A percentile compares a stretch with the other conserved stretches of the same genome.
These are phyloP conservation scores for Tetragnatha versicolor DNA, from an alignment of 1,140 invertebrate species.

Conservation along the genomic window DNA sequence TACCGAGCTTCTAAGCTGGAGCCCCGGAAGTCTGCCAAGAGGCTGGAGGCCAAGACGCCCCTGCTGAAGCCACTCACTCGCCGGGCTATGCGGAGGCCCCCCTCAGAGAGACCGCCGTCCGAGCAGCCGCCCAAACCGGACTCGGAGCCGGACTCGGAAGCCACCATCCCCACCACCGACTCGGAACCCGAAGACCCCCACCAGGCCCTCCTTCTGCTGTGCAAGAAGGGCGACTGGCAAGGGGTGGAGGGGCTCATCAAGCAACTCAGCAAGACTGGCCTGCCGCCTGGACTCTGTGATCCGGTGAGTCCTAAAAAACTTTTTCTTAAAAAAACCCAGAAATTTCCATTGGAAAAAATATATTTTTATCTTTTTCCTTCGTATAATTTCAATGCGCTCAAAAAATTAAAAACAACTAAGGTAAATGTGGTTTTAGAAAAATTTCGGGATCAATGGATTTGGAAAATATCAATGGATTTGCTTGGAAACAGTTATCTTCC, in stretches of 20 bases:
- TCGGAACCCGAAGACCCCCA: conserved; percentile 38
- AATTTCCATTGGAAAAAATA: no score
- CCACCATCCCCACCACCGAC: conserved; percentile 18
- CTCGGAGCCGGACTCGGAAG: conserved; percentile 35
- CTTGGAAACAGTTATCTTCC: no score
- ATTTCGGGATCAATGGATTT: no score
- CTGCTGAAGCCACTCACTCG: conserved; percentile 37
- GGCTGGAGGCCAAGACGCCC: background rate
- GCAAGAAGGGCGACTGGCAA: conserved; percentile 39
- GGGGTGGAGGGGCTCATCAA: conserved; percentile 43
- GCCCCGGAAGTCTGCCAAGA: conserved; percentile 5
- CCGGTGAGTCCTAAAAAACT: no score
- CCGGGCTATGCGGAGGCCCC: conserved; percentile 27
- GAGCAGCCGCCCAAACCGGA: conserved; percentile 12
- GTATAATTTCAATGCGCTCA: no score
- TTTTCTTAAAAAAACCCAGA: no score
- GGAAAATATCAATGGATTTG: no score
- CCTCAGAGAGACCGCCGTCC: background rate
- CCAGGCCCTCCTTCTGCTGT: conserved; percentile 22
- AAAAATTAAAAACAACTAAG: no score
- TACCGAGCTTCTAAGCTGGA: conserved; percentile 41
- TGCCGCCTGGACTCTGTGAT: conserved; percentile 24
- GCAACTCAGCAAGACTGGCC: conserved; percentile 48
- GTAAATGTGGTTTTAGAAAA: no score
- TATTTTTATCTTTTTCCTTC: no score